These are phyloP conservation scores for Patella ulyssiponensis DNA, from an alignment of 2,888 invertebrate genomes.

Conservation along the genomic window DNA sequence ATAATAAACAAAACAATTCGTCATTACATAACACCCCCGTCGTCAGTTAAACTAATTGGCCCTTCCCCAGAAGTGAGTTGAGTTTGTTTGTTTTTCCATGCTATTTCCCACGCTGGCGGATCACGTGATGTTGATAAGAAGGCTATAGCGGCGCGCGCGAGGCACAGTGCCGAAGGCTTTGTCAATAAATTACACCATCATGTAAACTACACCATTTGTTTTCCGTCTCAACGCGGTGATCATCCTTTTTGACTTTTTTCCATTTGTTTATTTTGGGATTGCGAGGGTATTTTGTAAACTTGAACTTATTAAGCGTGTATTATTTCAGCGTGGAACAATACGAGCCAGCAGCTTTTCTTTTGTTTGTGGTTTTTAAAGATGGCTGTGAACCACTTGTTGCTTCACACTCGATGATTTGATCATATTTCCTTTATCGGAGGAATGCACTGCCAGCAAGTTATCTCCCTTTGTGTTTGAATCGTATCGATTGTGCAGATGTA, in stretches of 20 bases:
- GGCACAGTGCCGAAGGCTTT: slow-evolving; percentile 16
- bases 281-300: not conserved
- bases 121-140: slow-evolving; percentile 20
- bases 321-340: not conserved
- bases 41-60: not conserved
- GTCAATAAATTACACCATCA: slow-evolving; percentile 27
- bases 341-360: not conserved
- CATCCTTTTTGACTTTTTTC: slow-evolving; percentile 9
- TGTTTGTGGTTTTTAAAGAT: no score
- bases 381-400: no score
- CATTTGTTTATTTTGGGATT: slow-evolving; percentile 1
- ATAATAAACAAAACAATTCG: no score
- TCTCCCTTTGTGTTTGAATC: no score
- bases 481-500: no score
- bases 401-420: no score
- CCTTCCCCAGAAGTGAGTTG: not conserved
- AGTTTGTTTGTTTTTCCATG: slow-evolving; percentile 11
- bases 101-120: slow-evolving; percentile 24
- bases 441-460: no score
- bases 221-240: slow-evolving; percentile 4
- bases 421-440: no score
- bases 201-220: slow-evolving; percentile 25
- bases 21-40: no score
- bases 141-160: slow-evolving; percentile 15
- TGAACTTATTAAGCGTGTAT: not conserved